A percentile compares a stretch with the other conserved stretches of the same genome.
Evolutionary conservation across 1,140 invertebrate genomes (phyloP).

Genomic region (Octopus sinensis): DNA sequence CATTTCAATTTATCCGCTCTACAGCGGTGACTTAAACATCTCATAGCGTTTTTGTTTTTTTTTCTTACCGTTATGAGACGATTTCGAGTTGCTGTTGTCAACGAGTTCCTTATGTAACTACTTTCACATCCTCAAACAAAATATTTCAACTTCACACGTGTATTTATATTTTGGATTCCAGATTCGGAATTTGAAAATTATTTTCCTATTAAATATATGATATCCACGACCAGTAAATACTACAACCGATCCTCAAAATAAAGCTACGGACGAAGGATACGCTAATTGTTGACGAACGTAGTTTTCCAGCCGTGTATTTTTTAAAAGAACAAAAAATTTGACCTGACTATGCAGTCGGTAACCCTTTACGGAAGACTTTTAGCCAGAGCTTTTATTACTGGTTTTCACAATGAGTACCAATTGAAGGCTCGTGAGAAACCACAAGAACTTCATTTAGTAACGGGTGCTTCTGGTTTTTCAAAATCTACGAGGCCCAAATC

Average conservation of each 20-base stretch:
- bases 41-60: not conserved
- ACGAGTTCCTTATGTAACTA: not conserved
- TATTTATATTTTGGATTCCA: not conserved
- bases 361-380: conserved; percentile 43
- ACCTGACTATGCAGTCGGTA: conserved; percentile 44
- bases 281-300: not conserved
- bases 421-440: conserved; percentile 31
- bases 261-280: not conserved
- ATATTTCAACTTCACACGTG: not conserved
- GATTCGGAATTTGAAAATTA: not conserved
- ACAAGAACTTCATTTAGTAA: conserved; percentile 49
- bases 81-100: not conserved
- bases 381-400: conserved; percentile 46
- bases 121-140: not conserved
- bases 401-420: conserved; percentile 50
- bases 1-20: not conserved
- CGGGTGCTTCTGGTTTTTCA: conserved; percentile 52
- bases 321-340: not conserved
- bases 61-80: not conserved
- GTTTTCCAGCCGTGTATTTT: not conserved
- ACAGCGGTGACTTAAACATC: not conserved
- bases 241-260: not conserved
- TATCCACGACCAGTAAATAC: not conserved
- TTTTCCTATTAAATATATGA: not conserved
- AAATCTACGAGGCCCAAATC: conserved; percentile 59